These are phyloP conservation scores for Oscheius onirici DNA, from an alignment of 2,888 invertebrate species.

Conservation along the genomic window DNA sequence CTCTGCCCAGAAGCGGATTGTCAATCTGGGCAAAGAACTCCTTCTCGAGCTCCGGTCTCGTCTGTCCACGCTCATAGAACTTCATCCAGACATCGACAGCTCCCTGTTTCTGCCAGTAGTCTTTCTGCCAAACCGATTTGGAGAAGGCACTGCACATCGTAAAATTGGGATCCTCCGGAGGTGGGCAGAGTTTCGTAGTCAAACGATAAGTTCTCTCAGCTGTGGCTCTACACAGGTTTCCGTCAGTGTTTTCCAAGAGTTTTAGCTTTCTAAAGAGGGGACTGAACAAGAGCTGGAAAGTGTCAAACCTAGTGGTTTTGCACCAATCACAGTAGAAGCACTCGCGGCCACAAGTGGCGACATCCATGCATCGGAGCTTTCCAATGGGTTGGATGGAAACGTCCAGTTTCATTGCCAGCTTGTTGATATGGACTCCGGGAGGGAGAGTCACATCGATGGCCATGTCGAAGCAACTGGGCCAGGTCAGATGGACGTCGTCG, in stretches of 20 bases:
- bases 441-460: constrained; percentile 69
- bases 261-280: constrained; percentile 67
- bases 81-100: constrained; percentile 71
- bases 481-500: constrained; percentile 66
- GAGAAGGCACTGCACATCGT: constrained; percentile 70
- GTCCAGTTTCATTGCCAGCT: constrained; percentile 69
- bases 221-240: constrained; percentile 68
- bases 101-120: constrained; percentile 71
- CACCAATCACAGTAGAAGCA: constrained; percentile 71
- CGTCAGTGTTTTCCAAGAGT: constrained; percentile 69
- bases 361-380: constrained; percentile 70
- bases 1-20: constrained; percentile 69
- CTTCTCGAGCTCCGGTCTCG: constrained; percentile 65
- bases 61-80: constrained; percentile 67
- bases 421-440: constrained; percentile 69
- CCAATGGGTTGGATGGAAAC: constrained; percentile 71
- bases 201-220: constrained; percentile 67
- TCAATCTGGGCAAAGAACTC: constrained; percentile 70
- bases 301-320: constrained; percentile 45
- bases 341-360: constrained; percentile 69
- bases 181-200: constrained; percentile 63
- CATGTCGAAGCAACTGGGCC: constrained; percentile 71
- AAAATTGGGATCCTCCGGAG: constrained; percentile 70
- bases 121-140: constrained; percentile 71
- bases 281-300: too few relatives aligned